A percentile compares a stretch with the other conserved stretches of the same genome.
phyloP scores from a whole-genome alignment of 2,113 vertebrate genomes.

The Elgaria multicarinata region DNA sequence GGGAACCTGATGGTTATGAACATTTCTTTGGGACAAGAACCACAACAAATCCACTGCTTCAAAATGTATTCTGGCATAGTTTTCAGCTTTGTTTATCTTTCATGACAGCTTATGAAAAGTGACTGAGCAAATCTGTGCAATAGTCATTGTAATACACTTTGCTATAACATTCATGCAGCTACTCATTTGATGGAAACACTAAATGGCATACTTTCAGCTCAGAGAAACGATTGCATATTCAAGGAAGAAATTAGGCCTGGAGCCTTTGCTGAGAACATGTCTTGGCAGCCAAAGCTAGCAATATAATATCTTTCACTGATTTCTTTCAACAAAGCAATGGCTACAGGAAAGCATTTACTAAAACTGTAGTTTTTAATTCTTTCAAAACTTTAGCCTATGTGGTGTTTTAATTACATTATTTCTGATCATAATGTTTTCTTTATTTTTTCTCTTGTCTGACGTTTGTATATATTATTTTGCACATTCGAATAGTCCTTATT shows the following conservation, averaged over 20 bases:
- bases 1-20: not conserved
- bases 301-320: conserved; percentile 44
- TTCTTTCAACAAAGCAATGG: conserved; percentile 1
- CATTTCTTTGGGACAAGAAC: not conserved
- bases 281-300: conserved; percentile 31
- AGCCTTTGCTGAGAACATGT: conserved; percentile 50
- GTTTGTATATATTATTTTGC: conserved; percentile 20
- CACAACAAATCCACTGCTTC: not conserved
- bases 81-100: conserved; percentile 19
- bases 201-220: conserved; percentile 45
- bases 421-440: not conserved
- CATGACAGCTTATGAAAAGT: conserved; percentile 17
- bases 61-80: conserved; percentile 11
- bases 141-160: conserved; percentile 6
- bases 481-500: conserved; percentile 43
- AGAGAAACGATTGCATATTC: conserved; percentile 24
- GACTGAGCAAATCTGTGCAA: conserved; percentile 32
- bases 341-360: conserved; percentile 17
- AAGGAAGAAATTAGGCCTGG: conserved; percentile 48
- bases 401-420: not conserved
- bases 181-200: conserved; percentile 46
- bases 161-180: conserved; percentile 35
- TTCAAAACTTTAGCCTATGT: conserved; percentile 23
- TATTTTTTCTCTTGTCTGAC: not conserved
- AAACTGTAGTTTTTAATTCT: conserved; percentile 37